A percentile compares a stretch with the other conserved stretches of the same genome.
Conservation (phyloP, 2,888 invertebrate species). For the Choreutis nemorana region DNA sequence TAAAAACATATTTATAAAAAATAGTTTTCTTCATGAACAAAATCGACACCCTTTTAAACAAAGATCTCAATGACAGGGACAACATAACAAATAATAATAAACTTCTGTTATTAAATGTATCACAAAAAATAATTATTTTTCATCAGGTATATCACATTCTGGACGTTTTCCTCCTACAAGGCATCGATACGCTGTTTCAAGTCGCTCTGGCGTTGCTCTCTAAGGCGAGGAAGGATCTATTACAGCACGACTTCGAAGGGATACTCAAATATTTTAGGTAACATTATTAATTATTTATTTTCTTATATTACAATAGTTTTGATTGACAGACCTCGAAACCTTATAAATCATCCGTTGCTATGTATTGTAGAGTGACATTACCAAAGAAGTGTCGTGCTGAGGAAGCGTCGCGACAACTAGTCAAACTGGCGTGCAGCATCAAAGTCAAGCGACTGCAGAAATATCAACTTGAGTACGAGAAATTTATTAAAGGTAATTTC, state of each 20-base stretch:
- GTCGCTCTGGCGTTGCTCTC: slow-evolving; percentile 93
- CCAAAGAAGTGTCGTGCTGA: slow-evolving; percentile 96
- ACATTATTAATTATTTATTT: neutral
- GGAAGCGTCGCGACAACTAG: slow-evolving; percentile 85
- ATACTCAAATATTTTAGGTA: slow-evolving; percentile 95
- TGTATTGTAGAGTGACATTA: slow-evolving; percentile 73
- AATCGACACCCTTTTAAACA: too few relatives aligned
- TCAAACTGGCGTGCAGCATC: slow-evolving; percentile 88
- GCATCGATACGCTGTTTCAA: slow-evolving; percentile 95
- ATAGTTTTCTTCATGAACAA: too few relatives aligned
- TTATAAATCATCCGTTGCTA: too few relatives aligned
- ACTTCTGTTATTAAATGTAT: too few relatives aligned
- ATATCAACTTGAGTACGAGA: slow-evolving; percentile 86
- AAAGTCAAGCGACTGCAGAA: slow-evolving; percentile 94
- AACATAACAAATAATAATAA: too few relatives aligned
- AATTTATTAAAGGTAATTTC: slow-evolving; percentile 50
- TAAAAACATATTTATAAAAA: too few relatives aligned
- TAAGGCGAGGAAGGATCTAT: slow-evolving; percentile 89
- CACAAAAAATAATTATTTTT: neutral
- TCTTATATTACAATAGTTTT: neutral
- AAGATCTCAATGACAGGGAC: too few relatives aligned
- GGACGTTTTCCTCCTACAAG: slow-evolving; percentile 94
- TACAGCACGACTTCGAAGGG: slow-evolving; percentile 96
- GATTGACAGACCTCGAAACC: too few relatives aligned
- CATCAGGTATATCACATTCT: slow-evolving; percentile 95